phyloP scores from a whole-genome alignment of 23 tunicate genomes.

The Oikopleura albicans region DNA sequence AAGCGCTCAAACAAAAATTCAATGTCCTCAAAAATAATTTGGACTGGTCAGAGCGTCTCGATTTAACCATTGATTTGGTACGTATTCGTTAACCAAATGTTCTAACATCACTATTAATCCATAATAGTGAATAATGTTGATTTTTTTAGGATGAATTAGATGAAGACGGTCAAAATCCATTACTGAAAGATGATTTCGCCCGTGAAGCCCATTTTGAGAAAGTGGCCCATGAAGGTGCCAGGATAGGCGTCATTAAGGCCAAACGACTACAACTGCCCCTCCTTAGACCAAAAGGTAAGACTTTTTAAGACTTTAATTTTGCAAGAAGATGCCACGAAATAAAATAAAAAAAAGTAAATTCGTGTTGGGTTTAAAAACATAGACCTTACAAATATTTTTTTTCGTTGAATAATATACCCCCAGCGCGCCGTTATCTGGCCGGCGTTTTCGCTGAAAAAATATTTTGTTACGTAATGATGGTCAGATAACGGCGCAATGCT shows the following conservation, averaged over 20 bases:
- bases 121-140: slow-evolving; percentile 11
- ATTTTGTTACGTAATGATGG: too few species aligned
- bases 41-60: slow-evolving; percentile 73
- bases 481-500: too few species aligned
- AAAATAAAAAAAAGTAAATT: slow-evolving; percentile 28
- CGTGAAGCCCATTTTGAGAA: background rate
- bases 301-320: too few species aligned
- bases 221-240: background rate
- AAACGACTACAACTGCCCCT: background rate
- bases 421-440: too few species aligned
- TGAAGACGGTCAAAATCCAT: background rate
- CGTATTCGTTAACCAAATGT: too few species aligned
- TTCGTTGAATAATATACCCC: too few species aligned
- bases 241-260: background rate
- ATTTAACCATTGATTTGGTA: slow-evolving; percentile 34
- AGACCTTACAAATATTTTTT: too few species aligned
- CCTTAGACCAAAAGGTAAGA: slow-evolving; percentile 4
- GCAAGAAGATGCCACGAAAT: slow-evolving; percentile 25
- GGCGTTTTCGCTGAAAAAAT: too few species aligned
- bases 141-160: background rate
- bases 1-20: background rate
- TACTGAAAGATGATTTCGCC: background rate
- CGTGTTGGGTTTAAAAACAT: too few species aligned
- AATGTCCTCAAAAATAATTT: slow-evolving; percentile 18
- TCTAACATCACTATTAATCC: too few species aligned